Percentiles rank a stretch among this genome's conserved stretches.
phyloP scores from a whole-genome alignment of 2,113 vertebrate species.

The Labrus mixtus region DNA sequence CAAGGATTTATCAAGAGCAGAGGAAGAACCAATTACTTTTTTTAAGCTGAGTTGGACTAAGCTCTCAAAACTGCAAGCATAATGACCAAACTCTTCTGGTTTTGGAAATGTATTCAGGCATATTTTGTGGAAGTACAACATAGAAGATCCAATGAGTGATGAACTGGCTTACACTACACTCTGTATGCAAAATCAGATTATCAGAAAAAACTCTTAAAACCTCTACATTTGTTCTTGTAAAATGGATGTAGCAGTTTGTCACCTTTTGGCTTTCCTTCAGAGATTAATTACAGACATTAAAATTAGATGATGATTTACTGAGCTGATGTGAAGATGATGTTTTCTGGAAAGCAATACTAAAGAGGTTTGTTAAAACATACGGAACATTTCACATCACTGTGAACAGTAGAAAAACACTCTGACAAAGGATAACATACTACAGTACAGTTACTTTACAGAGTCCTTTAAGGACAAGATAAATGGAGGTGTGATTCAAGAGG shows the following conservation, averaged over 20 bases:
- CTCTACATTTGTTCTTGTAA: not conserved
- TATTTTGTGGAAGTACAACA: no score
- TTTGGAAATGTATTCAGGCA: no score
- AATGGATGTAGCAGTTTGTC: not conserved
- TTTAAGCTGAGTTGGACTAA: not conserved
- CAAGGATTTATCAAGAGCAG: no score
- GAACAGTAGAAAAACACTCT: not conserved
- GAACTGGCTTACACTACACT: no score
- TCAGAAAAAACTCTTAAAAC: not conserved
- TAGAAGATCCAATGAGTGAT: no score
- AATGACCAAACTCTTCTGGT: no score
- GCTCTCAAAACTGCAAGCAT: not conserved
- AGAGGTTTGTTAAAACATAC: not conserved
- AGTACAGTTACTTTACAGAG: no score
- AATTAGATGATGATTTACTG: not conserved
- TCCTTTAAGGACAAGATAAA: not conserved
- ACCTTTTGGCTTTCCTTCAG: not conserved
- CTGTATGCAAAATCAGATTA: no score
- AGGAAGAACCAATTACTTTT: not conserved
- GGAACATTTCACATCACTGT: slow-evolving; percentile 13
- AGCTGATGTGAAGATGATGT: no score
- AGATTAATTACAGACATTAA: not conserved
- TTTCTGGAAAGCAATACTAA: no score
- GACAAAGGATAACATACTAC: not conserved
- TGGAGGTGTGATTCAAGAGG: slow-evolving; percentile 9